Evolutionary conservation across 1,140 invertebrate species (phyloP), one percentile per base, ranked within the genome.

Genomic region (Leptonema lineaticorne): DNA sequence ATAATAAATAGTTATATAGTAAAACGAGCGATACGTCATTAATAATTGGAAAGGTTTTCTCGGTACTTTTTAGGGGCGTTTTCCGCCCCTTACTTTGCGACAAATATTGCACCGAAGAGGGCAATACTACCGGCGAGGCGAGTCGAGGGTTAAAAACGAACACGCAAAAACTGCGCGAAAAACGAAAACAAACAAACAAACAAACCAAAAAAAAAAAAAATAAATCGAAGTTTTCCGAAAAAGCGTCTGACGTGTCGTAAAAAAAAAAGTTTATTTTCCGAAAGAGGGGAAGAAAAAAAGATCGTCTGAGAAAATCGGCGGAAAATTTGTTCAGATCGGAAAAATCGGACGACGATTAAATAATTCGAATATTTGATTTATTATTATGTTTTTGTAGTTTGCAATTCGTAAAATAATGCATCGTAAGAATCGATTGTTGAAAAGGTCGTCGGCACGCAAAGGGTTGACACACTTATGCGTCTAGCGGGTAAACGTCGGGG

Each of bases 201-300:
- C n/a, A n/a, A n/a, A n/a, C n/a, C n/a, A n/a, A n/a, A n/a, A n/a
- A n/a, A n/a, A n/a, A n/a, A n/a, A n/a, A n/a, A n/a, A n/a, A n/a
- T n/a, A n/a, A n/a, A 62, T 62, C 33, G 20, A 41, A 30, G 24
- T 14, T 58, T 30, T 26, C 24, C n/a, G 16, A 50, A 64, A 64
- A 46, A 64, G 62, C 45, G 50, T 50, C 62, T 50, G 27, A 50
- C 27, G 62, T 64, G 62, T 46, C 27, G 62, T 64, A 64, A 64
- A 64, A 62, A 59, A 62, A 37, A 22, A 41, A 41, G 2, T 41
- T 41, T 41, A 4, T 41, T 11, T 11, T n/a, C 9, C 48, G 16
- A 11, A 11, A 24, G 48, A 5, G 46, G 46, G 48, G 24, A 20
- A 18, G 16, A n/a, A 2, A 11, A 24, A 27, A 27, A 18, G 9